Percentiles rank a stretch among this genome's conserved stretches.
These are phyloP conservation scores for Panopea generosa DNA, from an alignment of 2,888 invertebrate genomes.

Conservation along the genomic window DNA sequence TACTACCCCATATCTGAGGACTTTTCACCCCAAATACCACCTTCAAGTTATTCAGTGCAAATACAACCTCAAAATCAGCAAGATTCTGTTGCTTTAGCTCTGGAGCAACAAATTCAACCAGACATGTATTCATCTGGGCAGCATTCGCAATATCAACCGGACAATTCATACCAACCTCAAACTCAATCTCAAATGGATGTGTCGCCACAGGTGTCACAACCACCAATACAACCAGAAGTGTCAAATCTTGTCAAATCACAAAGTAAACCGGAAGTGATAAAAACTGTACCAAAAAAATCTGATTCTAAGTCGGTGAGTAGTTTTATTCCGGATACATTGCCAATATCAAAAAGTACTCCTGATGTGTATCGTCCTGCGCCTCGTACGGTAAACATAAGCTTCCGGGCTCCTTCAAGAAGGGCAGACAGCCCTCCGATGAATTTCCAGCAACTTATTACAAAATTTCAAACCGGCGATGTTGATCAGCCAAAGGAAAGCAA, in stretches of 20 bases:
- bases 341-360: slow-evolving; percentile 46
- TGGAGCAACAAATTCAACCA: slow-evolving; percentile 14
- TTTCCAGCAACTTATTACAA: slow-evolving; percentile 52
- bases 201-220: neutral
- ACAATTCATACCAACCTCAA: neutral
- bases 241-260: slow-evolving; percentile 17
- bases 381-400: slow-evolving; percentile 41
- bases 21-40: slow-evolving; percentile 52
- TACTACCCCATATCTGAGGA: slow-evolving; percentile 62
- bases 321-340: slow-evolving; percentile 55
- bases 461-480: slow-evolving; percentile 42
- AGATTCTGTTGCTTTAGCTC: neutral
- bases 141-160: slow-evolving; percentile 13
- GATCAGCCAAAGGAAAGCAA: slow-evolving; percentile 42
- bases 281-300: neutral
- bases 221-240: slow-evolving; percentile 20
- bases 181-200: neutral
- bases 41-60: slow-evolving; percentile 44
- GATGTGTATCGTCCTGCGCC: slow-evolving; percentile 34
- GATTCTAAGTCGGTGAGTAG: slow-evolving; percentile 10
- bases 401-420: slow-evolving; percentile 15
- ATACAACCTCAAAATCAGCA: neutral
- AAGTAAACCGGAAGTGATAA: slow-evolving; percentile 13
- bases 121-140: neutral
- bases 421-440: slow-evolving; percentile 35